Base-by-base conservation (phyloP, 2,888 invertebrate species). In the Hypselothyrea guttata region DNA sequence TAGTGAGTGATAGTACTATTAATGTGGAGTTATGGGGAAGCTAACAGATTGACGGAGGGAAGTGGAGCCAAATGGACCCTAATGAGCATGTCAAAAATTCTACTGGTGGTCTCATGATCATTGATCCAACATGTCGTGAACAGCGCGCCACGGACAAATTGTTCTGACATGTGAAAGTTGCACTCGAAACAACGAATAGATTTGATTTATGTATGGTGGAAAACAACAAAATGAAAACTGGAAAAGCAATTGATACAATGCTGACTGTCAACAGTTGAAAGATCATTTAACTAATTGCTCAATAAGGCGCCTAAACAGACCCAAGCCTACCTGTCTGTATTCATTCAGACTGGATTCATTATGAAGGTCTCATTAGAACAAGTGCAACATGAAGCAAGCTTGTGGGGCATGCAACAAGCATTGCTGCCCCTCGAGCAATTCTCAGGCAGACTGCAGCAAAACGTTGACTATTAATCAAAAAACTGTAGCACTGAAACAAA, bases 71-170 rank as follows among this genome's bases (percentile, higher is more conserved):
- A 15, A 27, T n/a, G 30, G 28, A 40, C 28, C 61, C 46, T 64
- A 84, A 77, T 81, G 84, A 84, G 84, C 84, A 61, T 77, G 85
- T 85, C 79, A 85, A 75, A 66, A 71, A 71, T 78, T 78, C 85
- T 78, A 78, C 78, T 83, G 78, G 78, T 75, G 82, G 38, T 37
- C 16, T 52, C 49, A 27, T 34, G 11, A 45, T 38, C 41, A 48
- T 52, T 15, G 37, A 54, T 42, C 34, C 31, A 45, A n/a, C 11
- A 44, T 38, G 27, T 51, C 52, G 44, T 56, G 61, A 44, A 22
- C 35, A 35, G 34, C 22, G 18, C 35, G 38, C 54, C 51, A 56
- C 83, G 75, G 78, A 78, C 75, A 85, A 78, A 78, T 85, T 55
- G 35, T 64, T 64, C 66, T 53, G 46, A 35, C 59, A 49, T 67